phyloP scores from a whole-genome alignment of 2,113 vertebrate species.

The Podarcis muralis region DNA sequence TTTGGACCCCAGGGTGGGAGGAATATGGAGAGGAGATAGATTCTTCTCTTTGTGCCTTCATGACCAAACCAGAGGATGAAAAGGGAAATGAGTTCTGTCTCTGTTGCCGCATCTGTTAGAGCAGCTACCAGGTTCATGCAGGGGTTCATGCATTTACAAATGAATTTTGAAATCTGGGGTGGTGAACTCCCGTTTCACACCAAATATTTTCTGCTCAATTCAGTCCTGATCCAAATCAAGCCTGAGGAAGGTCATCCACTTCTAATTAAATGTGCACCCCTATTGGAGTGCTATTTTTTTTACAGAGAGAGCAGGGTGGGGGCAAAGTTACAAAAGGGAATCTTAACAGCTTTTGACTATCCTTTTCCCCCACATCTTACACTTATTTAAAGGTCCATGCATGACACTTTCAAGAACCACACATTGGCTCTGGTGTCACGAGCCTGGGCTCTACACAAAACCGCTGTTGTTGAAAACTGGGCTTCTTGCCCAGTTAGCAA shows the following conservation, averaged over 20 bases:
- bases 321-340: neutral
- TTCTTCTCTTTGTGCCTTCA: neutral
- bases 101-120: neutral
- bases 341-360: slow-evolving; percentile 14
- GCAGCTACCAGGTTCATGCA: neutral
- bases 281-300: neutral
- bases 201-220: neutral
- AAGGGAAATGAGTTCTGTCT: too few relatives aligned
- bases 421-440: neutral
- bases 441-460: slow-evolving; percentile 17
- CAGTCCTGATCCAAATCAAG: neutral
- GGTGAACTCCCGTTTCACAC: neutral
- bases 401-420: neutral
- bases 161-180: neutral
- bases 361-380: neutral
- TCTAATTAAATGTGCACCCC: neutral
- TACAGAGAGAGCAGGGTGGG: too few relatives aligned
- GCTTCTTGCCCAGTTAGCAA: neutral
- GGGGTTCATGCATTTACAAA: neutral
- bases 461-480: neutral
- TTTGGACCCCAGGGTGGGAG: neutral
- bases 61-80: neutral
- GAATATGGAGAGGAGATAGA: too few relatives aligned
- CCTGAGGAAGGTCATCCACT: neutral
- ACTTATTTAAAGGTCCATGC: neutral